These are phyloP conservation scores for Bufo bufo DNA, from an alignment of 2,113 vertebrate genomes.

Conservation along the genomic window DNA sequence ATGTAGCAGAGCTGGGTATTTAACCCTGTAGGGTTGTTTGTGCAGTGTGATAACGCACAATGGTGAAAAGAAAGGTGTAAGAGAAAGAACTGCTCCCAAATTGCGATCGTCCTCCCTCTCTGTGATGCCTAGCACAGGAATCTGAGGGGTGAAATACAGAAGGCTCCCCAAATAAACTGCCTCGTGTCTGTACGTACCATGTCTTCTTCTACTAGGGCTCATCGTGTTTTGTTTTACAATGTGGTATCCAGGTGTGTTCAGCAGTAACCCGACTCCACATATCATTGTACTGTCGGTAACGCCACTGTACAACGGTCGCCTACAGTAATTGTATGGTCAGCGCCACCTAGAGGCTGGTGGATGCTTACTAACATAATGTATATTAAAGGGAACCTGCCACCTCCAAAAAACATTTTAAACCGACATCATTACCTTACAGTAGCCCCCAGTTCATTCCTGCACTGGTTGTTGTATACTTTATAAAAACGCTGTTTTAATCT, in stretches of 20 bases:
- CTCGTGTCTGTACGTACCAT: conserved; percentile 62
- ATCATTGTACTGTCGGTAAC: background rate
- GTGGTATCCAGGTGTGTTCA: conserved; percentile 65
- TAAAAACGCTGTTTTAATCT: too few species aligned
- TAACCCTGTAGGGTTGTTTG: background rate
- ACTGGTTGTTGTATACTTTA: too few species aligned
- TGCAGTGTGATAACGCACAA: background rate
- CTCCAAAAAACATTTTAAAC: too few species aligned
- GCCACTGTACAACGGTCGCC: background rate
- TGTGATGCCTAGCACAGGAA: background rate
- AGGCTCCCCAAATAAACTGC: background rate
- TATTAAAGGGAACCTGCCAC: too few species aligned
- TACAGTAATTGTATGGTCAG: background rate
- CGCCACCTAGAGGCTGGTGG: background rate
- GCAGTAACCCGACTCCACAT: conserved; percentile 57
- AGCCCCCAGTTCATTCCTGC: too few species aligned
- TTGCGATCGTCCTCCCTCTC: background rate
- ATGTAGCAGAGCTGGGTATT: background rate
- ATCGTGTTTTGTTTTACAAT: conserved; percentile 53
- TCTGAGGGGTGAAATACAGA: background rate
- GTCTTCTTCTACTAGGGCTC: conserved; percentile 43
- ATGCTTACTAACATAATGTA: background rate
- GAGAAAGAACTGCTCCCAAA: background rate
- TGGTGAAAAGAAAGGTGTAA: background rate
- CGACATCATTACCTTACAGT: too few species aligned